Conservation (phyloP, 2,797 vertebrate genomes). For the Lutjanus campechanus region DNA sequence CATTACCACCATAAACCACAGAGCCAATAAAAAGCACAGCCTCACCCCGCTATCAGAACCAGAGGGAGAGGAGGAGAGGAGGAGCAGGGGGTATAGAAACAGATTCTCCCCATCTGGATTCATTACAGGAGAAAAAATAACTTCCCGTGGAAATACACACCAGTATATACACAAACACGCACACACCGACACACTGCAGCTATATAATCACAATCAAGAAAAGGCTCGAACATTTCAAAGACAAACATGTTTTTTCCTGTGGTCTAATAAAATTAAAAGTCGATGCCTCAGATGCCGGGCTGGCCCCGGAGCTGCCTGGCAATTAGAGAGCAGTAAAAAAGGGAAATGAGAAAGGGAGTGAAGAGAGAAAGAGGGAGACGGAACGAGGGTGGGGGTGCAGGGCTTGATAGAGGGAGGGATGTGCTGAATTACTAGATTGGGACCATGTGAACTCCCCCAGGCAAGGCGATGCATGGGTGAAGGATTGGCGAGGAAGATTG, state of each 20-base stretch:
- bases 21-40: slow-evolving; percentile 84
- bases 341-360: slow-evolving; percentile 79
- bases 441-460: slow-evolving; percentile 90
- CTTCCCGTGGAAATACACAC: slow-evolving; percentile 75
- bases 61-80: slow-evolving; percentile 72
- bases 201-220: slow-evolving; percentile 86
- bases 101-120: slow-evolving; percentile 88
- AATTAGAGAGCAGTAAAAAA: slow-evolving; percentile 89
- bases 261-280: slow-evolving; percentile 90
- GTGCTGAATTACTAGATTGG: slow-evolving; percentile 90
- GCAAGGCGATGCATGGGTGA: slow-evolving; percentile 58
- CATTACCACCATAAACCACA: slow-evolving; percentile 84
- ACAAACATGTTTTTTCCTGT: slow-evolving; percentile 91
- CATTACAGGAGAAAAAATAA: slow-evolving; percentile 84
- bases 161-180: slow-evolving; percentile 34
- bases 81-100: slow-evolving; percentile 76
- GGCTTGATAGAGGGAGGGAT: slow-evolving; percentile 67
- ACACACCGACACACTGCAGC: slow-evolving; percentile 62
- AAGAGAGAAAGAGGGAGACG: slow-evolving; percentile 30
- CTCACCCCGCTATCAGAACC: slow-evolving; percentile 83
- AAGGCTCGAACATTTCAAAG: slow-evolving; percentile 88
- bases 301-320: slow-evolving; percentile 82
- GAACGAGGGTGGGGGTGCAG: slow-evolving; percentile 30
- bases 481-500: slow-evolving; percentile 59
- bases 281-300: slow-evolving; percentile 81